Percentiles rank a stretch among this genome's conserved stretches.
Conservation (phyloP, 2,797 vertebrate species). For the Brotula barbata region DNA sequence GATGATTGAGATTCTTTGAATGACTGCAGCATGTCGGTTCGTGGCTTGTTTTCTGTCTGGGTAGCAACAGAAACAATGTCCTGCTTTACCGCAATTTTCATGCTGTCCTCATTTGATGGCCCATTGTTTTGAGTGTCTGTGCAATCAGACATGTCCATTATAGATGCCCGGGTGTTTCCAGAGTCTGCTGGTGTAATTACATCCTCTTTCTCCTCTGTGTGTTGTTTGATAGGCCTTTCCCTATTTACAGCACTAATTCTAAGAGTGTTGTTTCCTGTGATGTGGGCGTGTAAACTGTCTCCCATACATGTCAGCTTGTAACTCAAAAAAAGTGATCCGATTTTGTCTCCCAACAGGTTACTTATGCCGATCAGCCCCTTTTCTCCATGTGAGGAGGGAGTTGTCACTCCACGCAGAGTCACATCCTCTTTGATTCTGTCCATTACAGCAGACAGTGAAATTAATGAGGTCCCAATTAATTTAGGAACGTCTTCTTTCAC, state of each 20-base stretch:
- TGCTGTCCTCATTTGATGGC: slow-evolving; percentile 3
- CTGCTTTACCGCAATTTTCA: slow-evolving; percentile 22
- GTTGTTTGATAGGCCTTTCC: slow-evolving; percentile 16
- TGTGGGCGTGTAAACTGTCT: slow-evolving; percentile 56
- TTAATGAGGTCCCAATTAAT: slow-evolving; percentile 77
- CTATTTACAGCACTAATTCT: neutral
- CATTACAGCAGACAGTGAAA: slow-evolving; percentile 72
- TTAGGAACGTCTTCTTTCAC: slow-evolving; percentile 72
- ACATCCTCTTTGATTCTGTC: slow-evolving; percentile 69
- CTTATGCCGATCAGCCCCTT: slow-evolving; percentile 63
- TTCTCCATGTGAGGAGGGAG: slow-evolving; percentile 68
- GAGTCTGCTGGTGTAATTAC: slow-evolving; percentile 2
- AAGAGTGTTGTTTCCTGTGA: slow-evolving; percentile 44
- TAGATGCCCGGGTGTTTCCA: neutral
- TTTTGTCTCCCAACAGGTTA: slow-evolving; percentile 69
- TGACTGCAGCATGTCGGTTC: slow-evolving; percentile 17
- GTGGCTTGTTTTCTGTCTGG: slow-evolving; percentile 36
- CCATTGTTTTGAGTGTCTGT: slow-evolving; percentile 24
- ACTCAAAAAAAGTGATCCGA: slow-evolving; percentile 79
- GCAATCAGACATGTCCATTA: slow-evolving; percentile 9
- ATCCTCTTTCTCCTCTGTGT: neutral
- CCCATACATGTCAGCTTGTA: slow-evolving; percentile 84
- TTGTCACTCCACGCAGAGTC: slow-evolving; percentile 44
- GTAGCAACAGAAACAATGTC: slow-evolving; percentile 2
- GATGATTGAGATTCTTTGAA: slow-evolving; percentile 19